Evolutionary conservation across 1,140 invertebrate genomes (phyloP), one percentile per base, ranked within the genome.

Genomic region (Tetragonula clypearis): DNA sequence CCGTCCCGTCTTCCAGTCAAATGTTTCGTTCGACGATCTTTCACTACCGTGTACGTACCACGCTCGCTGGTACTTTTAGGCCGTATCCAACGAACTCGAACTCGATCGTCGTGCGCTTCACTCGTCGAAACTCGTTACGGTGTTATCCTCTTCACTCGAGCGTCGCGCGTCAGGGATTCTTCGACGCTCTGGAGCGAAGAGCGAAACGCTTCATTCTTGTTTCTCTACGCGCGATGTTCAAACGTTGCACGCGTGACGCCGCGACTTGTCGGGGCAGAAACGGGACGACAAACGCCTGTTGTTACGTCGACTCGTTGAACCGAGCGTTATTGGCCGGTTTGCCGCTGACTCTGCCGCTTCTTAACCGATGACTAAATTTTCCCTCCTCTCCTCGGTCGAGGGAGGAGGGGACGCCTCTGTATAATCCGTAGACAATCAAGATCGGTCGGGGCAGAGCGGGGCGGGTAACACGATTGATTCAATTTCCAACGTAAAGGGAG

Each of bases 391-490:
- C 30, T 74, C 62, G n/a, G 9, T 56, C 60, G 8, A 58, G 17
- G 56, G 55, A 30, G 35, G 35, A 56, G 65, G 74, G 55, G 65
- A 71, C 55, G 82, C 55, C 55, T 35, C 72, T 78, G 65, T 69
- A 83, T 83, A 83, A 83, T 83, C 82, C 82, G 82, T 74, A 78
- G 82, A 84, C 75, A 84, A 79, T 79, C 75, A 73, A 84, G 82
- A 73, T 79, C 58, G 77, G 80, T 53, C 56, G 75, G 76, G 75
- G 76, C 35, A 66, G 76, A 79, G 68, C 80, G 82, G n/a, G 88
- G 75, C 35, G 76, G 58, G 80, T 84, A 76, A 84, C 79, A 79
- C 86, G 87, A 90, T 86, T 89, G 76, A 84, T 89, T 90, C 86
- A 87, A 87, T 86, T 89, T 77, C n/a, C 79, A 73, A 65, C n/a